phyloP scores from a whole-genome alignment of 1,140 invertebrate genomes.

The Pomacea maculata region DNA sequence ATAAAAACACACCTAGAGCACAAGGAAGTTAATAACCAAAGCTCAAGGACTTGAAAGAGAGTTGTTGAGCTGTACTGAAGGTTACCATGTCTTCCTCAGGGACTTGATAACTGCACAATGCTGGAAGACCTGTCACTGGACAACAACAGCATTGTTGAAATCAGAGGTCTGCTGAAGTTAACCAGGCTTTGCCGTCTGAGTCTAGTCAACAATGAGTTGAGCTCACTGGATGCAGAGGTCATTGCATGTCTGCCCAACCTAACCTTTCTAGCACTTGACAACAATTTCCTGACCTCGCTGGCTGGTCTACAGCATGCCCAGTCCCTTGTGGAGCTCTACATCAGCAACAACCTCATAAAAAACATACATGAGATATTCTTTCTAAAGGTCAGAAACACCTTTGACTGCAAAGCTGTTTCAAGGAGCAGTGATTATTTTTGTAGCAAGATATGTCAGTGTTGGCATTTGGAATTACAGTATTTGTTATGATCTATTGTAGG shows the following conservation, averaged over 20 bases:
- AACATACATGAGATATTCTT: conserved; percentile 63
- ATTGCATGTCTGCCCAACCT: conserved; percentile 51
- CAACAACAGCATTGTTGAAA: conserved; percentile 84
- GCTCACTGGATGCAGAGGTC: conserved; percentile 68
- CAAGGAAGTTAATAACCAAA: too few species aligned
- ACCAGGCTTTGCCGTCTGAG: conserved; percentile 87
- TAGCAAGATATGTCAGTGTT: too few species aligned
- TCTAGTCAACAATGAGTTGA: conserved; percentile 83
- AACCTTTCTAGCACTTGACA: conserved; percentile 58
- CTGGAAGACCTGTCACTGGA: conserved; percentile 79
- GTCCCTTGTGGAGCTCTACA: conserved; percentile 60
- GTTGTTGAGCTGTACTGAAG: too few species aligned
- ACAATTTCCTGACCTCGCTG: conserved; percentile 56
- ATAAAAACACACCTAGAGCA: too few species aligned
- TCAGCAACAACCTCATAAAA: conserved; percentile 60
- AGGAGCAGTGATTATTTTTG: too few species aligned
- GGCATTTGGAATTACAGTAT: too few species aligned
- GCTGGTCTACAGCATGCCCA: conserved; percentile 48
- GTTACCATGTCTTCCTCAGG: conserved; percentile 40
- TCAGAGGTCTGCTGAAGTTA: conserved; percentile 85
- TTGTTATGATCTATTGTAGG: too few species aligned
- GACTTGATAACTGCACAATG: conserved; percentile 57
- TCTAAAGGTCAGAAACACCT: conserved; percentile 53
- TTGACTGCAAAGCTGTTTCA: not conserved
- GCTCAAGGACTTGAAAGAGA: too few species aligned